Percentiles rank a stretch among this genome's conserved stretches.
Conservation (phyloP, 1,140 invertebrate genomes). For the Drosophila mojavensis region DNA sequence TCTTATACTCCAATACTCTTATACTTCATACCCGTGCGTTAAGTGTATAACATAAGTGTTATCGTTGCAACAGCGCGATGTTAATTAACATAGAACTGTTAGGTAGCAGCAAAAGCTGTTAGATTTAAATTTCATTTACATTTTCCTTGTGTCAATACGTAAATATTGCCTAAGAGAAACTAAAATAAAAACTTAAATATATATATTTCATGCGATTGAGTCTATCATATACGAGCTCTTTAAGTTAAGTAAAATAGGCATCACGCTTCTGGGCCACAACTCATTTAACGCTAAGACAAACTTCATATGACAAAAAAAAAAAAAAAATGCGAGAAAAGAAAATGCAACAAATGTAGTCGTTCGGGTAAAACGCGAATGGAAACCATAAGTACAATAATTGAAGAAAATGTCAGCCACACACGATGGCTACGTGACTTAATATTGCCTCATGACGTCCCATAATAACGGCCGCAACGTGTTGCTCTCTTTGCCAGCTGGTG, state of each 20-base stretch:
- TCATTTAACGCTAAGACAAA: conserved; percentile 43
- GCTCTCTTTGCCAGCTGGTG: conserved; percentile 28
- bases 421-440: conserved; percentile 76
- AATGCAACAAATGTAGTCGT: conserved; percentile 50
- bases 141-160: background rate
- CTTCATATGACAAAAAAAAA: conserved; percentile 24
- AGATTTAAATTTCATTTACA: conserved; percentile 2
- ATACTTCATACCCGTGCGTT: background rate
- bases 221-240: conserved; percentile 13
- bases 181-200: too few species aligned
- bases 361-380: conserved; percentile 61
- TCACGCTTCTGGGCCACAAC: conserved; percentile 40
- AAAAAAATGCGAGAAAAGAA: background rate
- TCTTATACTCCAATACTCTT: conserved; percentile 5
- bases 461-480: conserved; percentile 66
- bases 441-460: conserved; percentile 65
- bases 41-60: background rate
- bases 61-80: conserved; percentile 15
- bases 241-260: conserved; percentile 15
- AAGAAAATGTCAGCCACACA: conserved; percentile 79
- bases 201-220: too few species aligned
- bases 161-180: background rate
- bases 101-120: background rate
- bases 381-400: conserved; percentile 79
- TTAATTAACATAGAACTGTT: conserved; percentile 25